phyloP scores from a whole-genome alignment of 1,140 invertebrate species.

The Pantala flavescens region DNA sequence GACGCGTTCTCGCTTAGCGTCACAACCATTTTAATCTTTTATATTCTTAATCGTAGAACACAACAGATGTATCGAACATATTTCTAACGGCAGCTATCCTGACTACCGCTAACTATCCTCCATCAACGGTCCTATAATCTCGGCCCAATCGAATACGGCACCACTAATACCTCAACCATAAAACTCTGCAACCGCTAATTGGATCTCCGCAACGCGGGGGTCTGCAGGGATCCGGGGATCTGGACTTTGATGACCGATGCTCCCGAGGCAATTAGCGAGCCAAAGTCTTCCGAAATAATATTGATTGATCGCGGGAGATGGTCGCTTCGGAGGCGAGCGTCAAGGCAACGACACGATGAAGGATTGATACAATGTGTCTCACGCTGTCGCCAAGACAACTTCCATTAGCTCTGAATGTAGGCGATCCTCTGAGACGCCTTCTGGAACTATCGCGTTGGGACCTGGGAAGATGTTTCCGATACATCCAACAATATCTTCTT shows the following conservation, averaged over 20 bases:
- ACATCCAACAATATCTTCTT: too few relatives aligned
- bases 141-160: not conserved
- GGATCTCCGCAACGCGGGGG: not conserved
- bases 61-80: too few relatives aligned
- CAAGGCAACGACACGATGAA: not conserved
- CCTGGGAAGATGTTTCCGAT: too few relatives aligned
- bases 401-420: too few relatives aligned
- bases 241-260: not conserved
- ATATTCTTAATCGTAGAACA: too few relatives aligned
- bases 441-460: too few relatives aligned
- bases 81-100: too few relatives aligned
- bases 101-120: not conserved
- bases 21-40: too few relatives aligned
- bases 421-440: too few relatives aligned
- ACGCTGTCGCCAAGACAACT: too few relatives aligned
- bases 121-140: not conserved
- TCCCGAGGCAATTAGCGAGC: not conserved
- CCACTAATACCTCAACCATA: not conserved
- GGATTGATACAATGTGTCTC: not conserved
- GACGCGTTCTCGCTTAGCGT: too few relatives aligned
- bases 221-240: not conserved
- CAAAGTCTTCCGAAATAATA: slow-evolving; percentile 3
- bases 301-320: not conserved
- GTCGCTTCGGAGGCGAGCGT: not conserved
- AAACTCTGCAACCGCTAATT: not conserved